phyloP scores from a whole-genome alignment of 2,113 vertebrate genomes.

The Crotalus viridis region DNA sequence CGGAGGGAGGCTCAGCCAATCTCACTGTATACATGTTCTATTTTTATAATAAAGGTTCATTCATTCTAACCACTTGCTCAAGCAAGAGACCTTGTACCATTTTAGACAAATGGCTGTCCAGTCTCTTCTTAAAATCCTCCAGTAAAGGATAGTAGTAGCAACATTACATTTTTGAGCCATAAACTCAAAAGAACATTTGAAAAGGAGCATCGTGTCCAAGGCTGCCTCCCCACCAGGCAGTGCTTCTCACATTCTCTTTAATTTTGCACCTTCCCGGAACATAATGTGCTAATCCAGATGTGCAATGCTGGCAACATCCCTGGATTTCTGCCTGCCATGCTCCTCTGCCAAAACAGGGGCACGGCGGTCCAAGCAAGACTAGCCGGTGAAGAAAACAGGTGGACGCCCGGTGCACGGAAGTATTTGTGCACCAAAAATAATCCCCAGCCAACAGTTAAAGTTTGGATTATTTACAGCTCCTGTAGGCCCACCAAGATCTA shows the following conservation, averaged over 20 bases:
- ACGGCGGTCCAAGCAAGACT: background rate
- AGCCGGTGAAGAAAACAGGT: constrained; percentile 27
- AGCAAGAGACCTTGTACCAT: background rate
- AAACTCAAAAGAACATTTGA: constrained; percentile 56
- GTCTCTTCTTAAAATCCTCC: constrained; percentile 10
- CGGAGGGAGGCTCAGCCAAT: too few relatives aligned
- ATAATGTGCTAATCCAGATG: constrained; percentile 37
- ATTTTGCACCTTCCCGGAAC: constrained; percentile 10
- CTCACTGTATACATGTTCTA: too few relatives aligned
- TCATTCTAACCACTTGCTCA: background rate
- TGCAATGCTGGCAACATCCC: constrained; percentile 25
- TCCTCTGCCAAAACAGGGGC: constrained; percentile 27
- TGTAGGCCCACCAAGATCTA: constrained; percentile 62
- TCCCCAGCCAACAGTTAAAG: constrained; percentile 46
- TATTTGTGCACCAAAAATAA: background rate
- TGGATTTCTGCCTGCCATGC: constrained; percentile 20
- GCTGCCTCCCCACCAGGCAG: constrained; percentile 51
- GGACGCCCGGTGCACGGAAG: background rate
- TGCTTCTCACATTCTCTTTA: too few relatives aligned
- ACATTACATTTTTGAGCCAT: constrained; percentile 60
- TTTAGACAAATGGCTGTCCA: background rate
- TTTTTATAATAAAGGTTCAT: too few relatives aligned
- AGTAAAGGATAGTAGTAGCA: constrained; percentile 48
- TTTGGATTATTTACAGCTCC: constrained; percentile 63
- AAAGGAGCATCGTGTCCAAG: constrained; percentile 23